Evolutionary conservation across 2,113 vertebrate genomes (phyloP), one percentile per base, ranked within the genome.

Genomic region (Helogale parvula): DNA sequence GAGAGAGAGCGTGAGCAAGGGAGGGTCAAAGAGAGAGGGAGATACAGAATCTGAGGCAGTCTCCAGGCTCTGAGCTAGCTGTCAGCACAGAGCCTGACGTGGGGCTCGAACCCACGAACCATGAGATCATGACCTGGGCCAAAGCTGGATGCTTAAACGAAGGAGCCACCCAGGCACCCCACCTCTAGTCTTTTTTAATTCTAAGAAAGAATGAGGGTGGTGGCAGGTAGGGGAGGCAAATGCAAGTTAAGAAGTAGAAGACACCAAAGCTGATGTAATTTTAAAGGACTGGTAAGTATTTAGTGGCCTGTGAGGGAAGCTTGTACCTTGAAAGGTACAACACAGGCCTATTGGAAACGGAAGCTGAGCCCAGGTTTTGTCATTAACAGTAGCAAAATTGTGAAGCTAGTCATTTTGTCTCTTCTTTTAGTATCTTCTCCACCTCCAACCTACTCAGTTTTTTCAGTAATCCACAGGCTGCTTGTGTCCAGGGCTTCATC

Each of bases 251-350:
- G 47, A 88, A 68, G 21, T 72, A 60, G 66, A 60, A 79, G 57
- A 79, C 87, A 65, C 35, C 27, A n/a, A 86, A 93, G 4, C 12
- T 66, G 68, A 93, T n/a, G 95, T 92, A 33, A 65, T 83, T 72
- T 72, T 93, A 47, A 91, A 76, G 81, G 27, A 65, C 47, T 21
- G 8, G 41, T 60, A 47, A 63, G 11, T 77, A 41, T 79, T 54
- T 74, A 27, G 66, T 66, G 79, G 79, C 91, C 66, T 96, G 23
- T 85, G 77, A 95, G 54, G 47, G 38, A 95, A 82, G 76, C 52
- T 86, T 77, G 35, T 7, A 35, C 38, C 13, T 92, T 57, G 21
- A 65, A 65, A 21, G 5, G 83, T 69, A 31, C 54, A 71, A 29
- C 16, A 23, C 35, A 88, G 10, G 3, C 45, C 1, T 91, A 2